Evolutionary conservation across 2,888 invertebrate genomes (phyloP).

Genomic region (Pimpla rufipes): DNA sequence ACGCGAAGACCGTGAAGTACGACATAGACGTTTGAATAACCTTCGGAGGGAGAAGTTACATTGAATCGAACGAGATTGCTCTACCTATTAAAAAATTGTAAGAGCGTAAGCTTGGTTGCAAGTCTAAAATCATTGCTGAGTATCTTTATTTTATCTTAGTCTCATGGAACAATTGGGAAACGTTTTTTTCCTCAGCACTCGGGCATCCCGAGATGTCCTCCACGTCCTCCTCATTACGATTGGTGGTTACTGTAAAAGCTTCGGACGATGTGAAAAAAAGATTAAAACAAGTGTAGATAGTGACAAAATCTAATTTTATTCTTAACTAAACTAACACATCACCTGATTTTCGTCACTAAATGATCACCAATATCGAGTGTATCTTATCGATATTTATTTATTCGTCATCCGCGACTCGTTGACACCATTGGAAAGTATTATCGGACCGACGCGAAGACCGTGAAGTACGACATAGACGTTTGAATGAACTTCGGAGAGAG

Average conservation of each 20-base stretch:
- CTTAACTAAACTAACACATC: too few species aligned
- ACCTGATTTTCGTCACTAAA: too few species aligned
- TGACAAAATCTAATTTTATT: too few species aligned
- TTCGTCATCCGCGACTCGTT: too few species aligned
- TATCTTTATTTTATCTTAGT: not conserved
- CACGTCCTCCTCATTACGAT: too few species aligned
- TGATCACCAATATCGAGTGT: too few species aligned
- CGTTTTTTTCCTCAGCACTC: not conserved
- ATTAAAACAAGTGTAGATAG: too few species aligned
- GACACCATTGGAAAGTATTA: too few species aligned
- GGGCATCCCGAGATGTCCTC: too few species aligned
- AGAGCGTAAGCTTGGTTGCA: constrained; percentile 89
- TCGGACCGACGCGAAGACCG: constrained; percentile 2
- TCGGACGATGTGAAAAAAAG: too few species aligned
- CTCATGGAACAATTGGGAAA: constrained; percentile 13
- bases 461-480: constrained; percentile 3
- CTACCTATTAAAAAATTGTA: constrained; percentile 91
- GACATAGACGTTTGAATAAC: constrained; percentile 11
- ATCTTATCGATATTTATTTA: too few species aligned
- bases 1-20: constrained; percentile 15
- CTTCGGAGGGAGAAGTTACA: constrained; percentile 2
- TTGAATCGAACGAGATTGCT: not conserved
- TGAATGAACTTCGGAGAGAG: not conserved
- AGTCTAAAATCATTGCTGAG: constrained; percentile 92
- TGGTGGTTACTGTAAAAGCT: too few species aligned